Base-by-base conservation (phyloP, 2,797 vertebrate species). In the Hydrocynus forskahlii region DNA sequence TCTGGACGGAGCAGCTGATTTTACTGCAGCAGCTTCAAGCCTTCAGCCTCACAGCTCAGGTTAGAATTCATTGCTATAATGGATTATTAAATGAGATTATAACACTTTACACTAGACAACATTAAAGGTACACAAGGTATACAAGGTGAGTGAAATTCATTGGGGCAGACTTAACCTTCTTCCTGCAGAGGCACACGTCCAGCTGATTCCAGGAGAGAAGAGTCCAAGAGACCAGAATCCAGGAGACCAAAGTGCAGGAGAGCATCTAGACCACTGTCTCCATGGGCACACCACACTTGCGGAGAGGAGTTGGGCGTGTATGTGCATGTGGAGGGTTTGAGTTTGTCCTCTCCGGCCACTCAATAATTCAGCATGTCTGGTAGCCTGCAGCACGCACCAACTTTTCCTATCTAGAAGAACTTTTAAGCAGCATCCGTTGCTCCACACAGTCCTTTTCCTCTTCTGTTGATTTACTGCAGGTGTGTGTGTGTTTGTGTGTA, bases 301-400 rank as follows among this genome's bases (percentile, higher is more conserved):
- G 16, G 14, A 59, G 72, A 54, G 63, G 83, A 59, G 80, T 67
- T 29, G 45, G 2, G 48, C 13, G 59, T 60, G 71, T 50, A 35
- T 67, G 62, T 59, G 25, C 12, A 19, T 54, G n/a, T 16, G 71
- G 75, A 68, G 76, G 14, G 38, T 59, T 64, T 74, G 70, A 76
- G 55, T 29, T 4, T 54, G 75, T 83, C 87, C 87, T 86, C 82
- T 64, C 83, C 86, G 89, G 68, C 81, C 50, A 8, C 88, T 92
- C 43, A 88, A 90, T 91, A 76, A 91, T 92, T 92, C 72, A 92
- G 78, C 79, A 43, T 68, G 71, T 87, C 80, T 82, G 55, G n/a
- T n/a, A n/a, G n/a, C n/a, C n/a, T n/a, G 78, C 84, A 84, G 73
- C 64, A 60, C 80, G 84, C 83, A 75, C 76, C 77, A 89, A 88